phyloP scores from a whole-genome alignment of 2,888 invertebrate genomes.

The Chrysopilus asiliformis region DNA sequence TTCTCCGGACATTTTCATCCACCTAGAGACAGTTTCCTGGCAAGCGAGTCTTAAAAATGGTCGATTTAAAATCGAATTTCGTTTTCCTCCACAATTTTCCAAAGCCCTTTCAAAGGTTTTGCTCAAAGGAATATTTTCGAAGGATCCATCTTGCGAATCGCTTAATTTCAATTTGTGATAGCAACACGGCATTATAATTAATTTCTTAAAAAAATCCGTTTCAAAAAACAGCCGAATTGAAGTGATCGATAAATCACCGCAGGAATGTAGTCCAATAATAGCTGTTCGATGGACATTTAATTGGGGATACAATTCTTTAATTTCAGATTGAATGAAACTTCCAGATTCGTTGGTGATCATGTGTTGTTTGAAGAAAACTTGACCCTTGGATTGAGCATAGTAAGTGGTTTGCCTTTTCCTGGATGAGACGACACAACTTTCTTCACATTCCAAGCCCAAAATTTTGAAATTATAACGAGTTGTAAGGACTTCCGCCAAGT shows the following conservation, averaged over 20 bases:
- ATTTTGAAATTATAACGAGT: conserved; percentile 41
- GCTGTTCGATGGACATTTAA: conserved; percentile 19
- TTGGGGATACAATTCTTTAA: conserved; percentile 26
- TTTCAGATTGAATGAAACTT: conserved; percentile 34
- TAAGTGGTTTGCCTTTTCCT: conserved; percentile 42
- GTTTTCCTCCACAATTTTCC: too few relatives aligned
- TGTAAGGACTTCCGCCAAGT: conserved; percentile 52
- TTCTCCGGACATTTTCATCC: conserved; percentile 37
- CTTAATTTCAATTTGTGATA: conserved; percentile 52
- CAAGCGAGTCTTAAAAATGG: conserved; percentile 61
- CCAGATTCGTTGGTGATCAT: conserved; percentile 42
- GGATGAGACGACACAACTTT: conserved; percentile 42
- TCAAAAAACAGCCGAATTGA: conserved; percentile 51
- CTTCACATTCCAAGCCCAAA: conserved; percentile 53
- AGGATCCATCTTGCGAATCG: conserved; percentile 25
- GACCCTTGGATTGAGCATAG: conserved; percentile 38
- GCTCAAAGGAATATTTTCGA: conserved; percentile 56
- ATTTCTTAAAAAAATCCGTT: conserved; percentile 40
- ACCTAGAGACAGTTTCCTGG: conserved; percentile 47
- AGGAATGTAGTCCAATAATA: conserved; percentile 59
- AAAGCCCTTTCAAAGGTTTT: conserved; percentile 34
- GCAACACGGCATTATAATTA: conserved; percentile 65
- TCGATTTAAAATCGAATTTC: conserved; percentile 41
- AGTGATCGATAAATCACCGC: conserved; percentile 59
- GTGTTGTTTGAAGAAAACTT: conserved; percentile 46